phyloP scores from a whole-genome alignment of 2,797 vertebrate species.

The Tadarida brasiliensis region DNA sequence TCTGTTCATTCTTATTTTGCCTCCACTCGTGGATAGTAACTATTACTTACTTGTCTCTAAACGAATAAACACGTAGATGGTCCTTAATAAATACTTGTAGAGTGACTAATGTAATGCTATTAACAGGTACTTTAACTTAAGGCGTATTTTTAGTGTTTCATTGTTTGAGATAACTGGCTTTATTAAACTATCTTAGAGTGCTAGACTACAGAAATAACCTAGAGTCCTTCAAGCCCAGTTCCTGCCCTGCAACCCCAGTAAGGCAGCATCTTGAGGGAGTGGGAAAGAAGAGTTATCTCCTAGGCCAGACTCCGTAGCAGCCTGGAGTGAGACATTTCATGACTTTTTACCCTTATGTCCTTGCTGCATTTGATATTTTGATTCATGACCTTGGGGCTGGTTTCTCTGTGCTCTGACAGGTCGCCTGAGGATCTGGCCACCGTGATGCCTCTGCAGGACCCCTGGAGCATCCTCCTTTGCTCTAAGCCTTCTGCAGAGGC shows the following conservation, averaged over 20 bases:
- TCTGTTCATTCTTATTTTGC: neutral
- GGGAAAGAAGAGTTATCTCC: too few relatives aligned
- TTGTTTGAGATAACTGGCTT: conserved; percentile 2
- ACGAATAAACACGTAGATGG: neutral
- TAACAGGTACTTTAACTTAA: neutral
- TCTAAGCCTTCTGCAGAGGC: neutral
- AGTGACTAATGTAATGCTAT: neutral
- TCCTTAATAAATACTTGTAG: neutral
- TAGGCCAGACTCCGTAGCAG: neutral
- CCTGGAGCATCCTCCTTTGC: neutral
- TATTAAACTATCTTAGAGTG: neutral
- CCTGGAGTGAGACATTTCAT: neutral
- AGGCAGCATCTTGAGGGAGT: neutral
- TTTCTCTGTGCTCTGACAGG: neutral
- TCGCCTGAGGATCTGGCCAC: neutral
- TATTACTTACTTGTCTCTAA: neutral
- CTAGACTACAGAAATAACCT: neutral
- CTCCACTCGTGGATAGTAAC: neutral
- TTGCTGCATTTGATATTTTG: neutral
- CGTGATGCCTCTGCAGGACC: neutral
- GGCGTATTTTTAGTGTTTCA: neutral
- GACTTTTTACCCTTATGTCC: neutral
- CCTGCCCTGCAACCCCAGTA: neutral
- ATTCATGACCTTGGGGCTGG: neutral
- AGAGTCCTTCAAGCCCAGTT: neutral